phyloP scores from a whole-genome alignment of 1,140 invertebrate species.

The Trachymyrmex cornetzi region DNA sequence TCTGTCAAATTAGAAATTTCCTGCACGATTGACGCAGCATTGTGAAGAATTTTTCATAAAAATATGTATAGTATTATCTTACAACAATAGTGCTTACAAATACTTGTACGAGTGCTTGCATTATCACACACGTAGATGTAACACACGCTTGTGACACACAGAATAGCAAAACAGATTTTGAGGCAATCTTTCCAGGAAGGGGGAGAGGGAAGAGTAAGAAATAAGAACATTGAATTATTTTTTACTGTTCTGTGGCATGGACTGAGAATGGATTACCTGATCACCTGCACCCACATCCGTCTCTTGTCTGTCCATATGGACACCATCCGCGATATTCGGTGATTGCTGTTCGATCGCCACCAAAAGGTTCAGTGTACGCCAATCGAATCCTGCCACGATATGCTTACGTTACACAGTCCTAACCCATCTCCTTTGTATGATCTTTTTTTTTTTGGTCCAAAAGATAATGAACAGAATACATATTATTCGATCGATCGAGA shows the following conservation, averaged over 20 bases:
- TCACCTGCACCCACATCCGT: conserved; percentile 99
- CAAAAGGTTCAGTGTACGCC: conserved; percentile 99
- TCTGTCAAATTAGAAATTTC: conserved; percentile 22
- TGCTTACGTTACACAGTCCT: conserved; percentile 82
- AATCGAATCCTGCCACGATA: conserved; percentile 96
- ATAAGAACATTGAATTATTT: conserved; percentile 74
- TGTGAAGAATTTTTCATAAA: background rate
- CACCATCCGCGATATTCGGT: conserved; percentile 98
- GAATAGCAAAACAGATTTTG: conserved; percentile 37
- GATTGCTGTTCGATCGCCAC: conserved; percentile 99
- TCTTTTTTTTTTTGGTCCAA: conserved; percentile 64
- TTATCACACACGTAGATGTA: conserved; percentile 49
- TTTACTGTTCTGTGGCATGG: conserved; percentile 85
- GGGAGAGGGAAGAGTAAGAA: conserved; percentile 1
- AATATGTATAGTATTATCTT: background rate
- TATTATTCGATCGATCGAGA: conserved; percentile 68
- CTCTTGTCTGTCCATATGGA: conserved; percentile 96
- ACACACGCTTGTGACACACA: conserved; percentile 65
- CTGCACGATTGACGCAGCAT: background rate
- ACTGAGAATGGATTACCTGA: conserved; percentile 91
- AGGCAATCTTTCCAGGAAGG: conserved; percentile 6
- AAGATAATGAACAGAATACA: conserved; percentile 70
- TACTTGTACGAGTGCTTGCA: conserved; percentile 3
- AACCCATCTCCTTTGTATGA: conserved; percentile 71
- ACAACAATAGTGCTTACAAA: background rate